Conservation (phyloP, 2,797 vertebrate genomes). For the Prionace glauca region DNA sequence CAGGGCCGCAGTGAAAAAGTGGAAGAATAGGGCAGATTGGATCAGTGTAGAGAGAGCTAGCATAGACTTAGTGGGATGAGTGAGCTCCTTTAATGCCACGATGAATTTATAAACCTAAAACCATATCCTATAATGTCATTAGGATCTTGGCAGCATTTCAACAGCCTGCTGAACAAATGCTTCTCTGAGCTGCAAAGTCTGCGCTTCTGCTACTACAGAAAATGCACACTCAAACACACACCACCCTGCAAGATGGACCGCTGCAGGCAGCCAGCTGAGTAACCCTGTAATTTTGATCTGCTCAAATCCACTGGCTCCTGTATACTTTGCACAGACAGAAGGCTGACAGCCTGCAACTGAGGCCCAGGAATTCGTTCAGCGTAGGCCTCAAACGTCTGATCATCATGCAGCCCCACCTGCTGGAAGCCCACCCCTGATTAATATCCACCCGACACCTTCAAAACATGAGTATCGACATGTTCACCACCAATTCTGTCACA, state of each 20-base stretch:
- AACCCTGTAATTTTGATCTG: neutral
- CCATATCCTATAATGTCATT: neutral
- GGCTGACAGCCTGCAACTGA: neutral
- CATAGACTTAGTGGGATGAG: no score
- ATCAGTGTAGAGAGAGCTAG: no score
- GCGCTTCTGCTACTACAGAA: neutral
- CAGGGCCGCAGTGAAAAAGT: no score
- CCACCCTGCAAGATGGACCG: neutral
- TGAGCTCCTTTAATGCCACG: no score
- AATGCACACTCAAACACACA: neutral
- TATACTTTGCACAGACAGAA: neutral
- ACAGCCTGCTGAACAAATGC: neutral
- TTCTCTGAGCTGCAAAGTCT: neutral
- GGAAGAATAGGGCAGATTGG: no score
- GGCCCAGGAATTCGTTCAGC: neutral
- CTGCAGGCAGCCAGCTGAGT: neutral
- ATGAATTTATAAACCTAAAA: neutral
- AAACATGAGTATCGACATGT: no score
- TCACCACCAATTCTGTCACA: no score
- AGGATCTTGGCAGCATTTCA: neutral
- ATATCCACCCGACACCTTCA: neutral
- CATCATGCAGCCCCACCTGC: neutral
- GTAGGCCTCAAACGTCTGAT: neutral
- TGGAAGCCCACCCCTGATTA: neutral
- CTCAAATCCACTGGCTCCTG: neutral